Evolutionary conservation across 2,797 vertebrate species (phyloP), one percentile per base, ranked within the genome.

Genomic region (Gymnothorax reevesii): DNA sequence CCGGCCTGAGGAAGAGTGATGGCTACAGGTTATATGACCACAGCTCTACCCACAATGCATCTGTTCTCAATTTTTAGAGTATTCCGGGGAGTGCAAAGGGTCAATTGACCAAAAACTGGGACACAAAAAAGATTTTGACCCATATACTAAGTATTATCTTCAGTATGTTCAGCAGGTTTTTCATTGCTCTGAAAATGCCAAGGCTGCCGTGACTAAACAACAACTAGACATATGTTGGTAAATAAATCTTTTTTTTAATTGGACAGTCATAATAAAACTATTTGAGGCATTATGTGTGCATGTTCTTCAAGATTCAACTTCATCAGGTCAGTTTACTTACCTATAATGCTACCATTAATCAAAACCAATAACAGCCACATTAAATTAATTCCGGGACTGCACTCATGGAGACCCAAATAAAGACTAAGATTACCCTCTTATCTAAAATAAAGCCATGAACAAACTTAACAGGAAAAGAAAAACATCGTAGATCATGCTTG

Each of bases 1-100:
- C 52, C 57, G 62, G 54, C 64, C 69, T 57, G 27, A 83, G 79
- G 85, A 82, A 86, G 77, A 86, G 71, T 10, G 25, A 86, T 80
- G n/a, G 59, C 62, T 52, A 52, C 22, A 20, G 73, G 33, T 33
- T 7, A 73, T 73, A 25, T 77, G 33, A 77, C 73, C 9, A 77
- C 33, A 6, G 20, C 73, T 6, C 2, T 49, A 77, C 73, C 73
- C 33, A 77, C 13, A 77, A 77, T 77, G 73, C 33, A 77, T 42
- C 33, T 42, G 5, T 17, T 77, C 73, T 77, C 42, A 6, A 25
- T 17, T 77, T 5, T 77, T 49, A 17, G 9, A n/a, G 1, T 10
- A 10, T 7, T 77, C 2, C 13, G 1, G 33, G 33, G 33, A 42
- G 33, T 42, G 33, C 33, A 42, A 42, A 42, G 33, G 33, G 33